Evolutionary conservation across 2,888 invertebrate genomes (phyloP).

Genomic region (Beris morrisii): DNA sequence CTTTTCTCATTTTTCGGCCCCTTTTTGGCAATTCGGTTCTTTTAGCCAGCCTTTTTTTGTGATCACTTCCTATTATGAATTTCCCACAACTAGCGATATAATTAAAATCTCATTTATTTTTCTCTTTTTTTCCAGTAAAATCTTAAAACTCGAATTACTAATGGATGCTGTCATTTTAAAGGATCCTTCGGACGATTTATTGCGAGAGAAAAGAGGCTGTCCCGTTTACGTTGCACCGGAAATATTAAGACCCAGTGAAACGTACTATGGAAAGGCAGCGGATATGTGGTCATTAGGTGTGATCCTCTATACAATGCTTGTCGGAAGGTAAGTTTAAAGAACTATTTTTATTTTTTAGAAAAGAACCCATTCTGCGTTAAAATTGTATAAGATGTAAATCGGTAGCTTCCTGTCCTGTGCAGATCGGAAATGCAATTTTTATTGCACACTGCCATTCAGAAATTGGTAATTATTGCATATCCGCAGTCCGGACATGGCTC

Average conservation of each 20-base stretch:
- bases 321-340: conserved; percentile 69
- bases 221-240: conserved; percentile 95
- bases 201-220: conserved; percentile 88
- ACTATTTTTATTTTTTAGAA: conserved; percentile 2
- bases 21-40: too few species aligned
- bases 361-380: background rate
- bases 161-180: conserved; percentile 88
- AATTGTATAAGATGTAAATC: too few species aligned
- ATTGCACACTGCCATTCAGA: too few species aligned
- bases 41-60: too few species aligned
- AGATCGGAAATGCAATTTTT: too few species aligned
- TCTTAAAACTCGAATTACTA: conserved; percentile 81
- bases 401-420: too few species aligned
- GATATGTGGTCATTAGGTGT: conserved; percentile 93
- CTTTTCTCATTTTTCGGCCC: too few species aligned
- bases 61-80: too few species aligned
- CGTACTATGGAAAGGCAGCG: conserved; percentile 85
- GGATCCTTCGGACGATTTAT: conserved; percentile 75
- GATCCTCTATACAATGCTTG: conserved; percentile 90
- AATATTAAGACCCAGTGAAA: conserved; percentile 73
- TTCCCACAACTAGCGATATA: background rate
- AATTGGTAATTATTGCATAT: too few species aligned
- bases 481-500: too few species aligned
- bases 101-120: conserved; percentile 24
- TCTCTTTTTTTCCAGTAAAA: conserved; percentile 67